Evolutionary conservation across 2,113 vertebrate species (phyloP).

Genomic region (Brienomyrus longianalis): DNA sequence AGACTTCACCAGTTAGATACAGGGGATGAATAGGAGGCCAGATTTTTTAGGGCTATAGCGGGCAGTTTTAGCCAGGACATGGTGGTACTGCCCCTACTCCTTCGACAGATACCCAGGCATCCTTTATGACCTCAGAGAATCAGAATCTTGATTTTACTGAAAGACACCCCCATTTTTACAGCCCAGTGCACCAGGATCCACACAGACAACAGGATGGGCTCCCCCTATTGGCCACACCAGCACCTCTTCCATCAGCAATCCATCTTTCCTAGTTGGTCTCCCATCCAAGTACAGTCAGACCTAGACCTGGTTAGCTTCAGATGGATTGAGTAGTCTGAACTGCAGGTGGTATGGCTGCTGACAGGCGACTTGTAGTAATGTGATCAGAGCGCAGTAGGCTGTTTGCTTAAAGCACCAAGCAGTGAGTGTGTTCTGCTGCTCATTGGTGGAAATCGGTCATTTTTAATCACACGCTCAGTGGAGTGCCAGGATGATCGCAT

Average conservation of each 20-base stretch:
- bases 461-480: not conserved
- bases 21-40: not conserved
- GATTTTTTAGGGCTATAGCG: not conserved
- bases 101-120: not conserved
- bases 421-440: not conserved
- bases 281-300: not conserved
- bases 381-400: not conserved
- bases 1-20: not conserved
- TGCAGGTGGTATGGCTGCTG: not conserved
- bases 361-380: not conserved
- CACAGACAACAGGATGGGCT: not conserved
- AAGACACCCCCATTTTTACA: not conserved
- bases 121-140: not conserved
- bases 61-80: not conserved
- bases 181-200: not conserved
- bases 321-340: not conserved
- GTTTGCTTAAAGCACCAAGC: not conserved
- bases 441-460: not conserved
- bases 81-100: not conserved
- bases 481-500: not conserved
- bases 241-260: not conserved
- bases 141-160: not conserved
- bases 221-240: not conserved
- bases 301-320: too few relatives aligned
- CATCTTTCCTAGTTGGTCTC: not conserved